phyloP scores from a whole-genome alignment of 2,113 vertebrate species.

The Tonatia bakeri region DNA sequence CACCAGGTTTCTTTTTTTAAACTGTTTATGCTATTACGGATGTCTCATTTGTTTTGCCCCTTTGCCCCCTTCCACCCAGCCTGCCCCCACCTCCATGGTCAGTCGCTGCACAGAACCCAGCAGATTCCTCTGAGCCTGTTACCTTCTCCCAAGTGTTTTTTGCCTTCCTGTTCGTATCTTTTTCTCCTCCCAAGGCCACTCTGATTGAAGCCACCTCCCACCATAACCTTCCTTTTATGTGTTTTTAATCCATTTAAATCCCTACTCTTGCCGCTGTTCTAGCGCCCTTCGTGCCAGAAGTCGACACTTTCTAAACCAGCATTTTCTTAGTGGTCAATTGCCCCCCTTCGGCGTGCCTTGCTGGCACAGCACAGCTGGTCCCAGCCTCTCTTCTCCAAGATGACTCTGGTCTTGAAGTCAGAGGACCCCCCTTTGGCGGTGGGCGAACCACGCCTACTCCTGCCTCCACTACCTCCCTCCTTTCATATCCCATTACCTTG shows the following conservation, averaged over 20 bases:
- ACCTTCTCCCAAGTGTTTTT: neutral
- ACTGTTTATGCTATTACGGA: no score
- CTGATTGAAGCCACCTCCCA: neutral
- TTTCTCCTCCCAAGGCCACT: neutral
- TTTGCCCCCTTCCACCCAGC: no score
- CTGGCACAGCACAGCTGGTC: rapidly evolving
- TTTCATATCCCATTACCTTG: neutral
- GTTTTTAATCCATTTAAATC: neutral
- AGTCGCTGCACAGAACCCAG: no score
- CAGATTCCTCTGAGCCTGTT: neutral
- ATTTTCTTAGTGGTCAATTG: neutral
- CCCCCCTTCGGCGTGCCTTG: neutral
- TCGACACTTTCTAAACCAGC: neutral
- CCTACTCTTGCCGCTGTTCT: neutral
- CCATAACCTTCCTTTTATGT: neutral
- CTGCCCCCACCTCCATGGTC: no score
- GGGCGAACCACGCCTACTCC: rapidly evolving
- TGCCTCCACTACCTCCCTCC: neutral
- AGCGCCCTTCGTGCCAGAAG: neutral
- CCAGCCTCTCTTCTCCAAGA: neutral
- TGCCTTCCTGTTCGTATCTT: neutral
- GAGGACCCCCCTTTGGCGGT: no score
- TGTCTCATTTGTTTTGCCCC: no score
- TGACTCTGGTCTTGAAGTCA: no score
- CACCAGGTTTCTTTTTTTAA: neutral